Percentiles rank a stretch among this genome's conserved stretches.
phyloP scores from a whole-genome alignment of 1,140 invertebrate species.

The Portunus trituberculatus region DNA sequence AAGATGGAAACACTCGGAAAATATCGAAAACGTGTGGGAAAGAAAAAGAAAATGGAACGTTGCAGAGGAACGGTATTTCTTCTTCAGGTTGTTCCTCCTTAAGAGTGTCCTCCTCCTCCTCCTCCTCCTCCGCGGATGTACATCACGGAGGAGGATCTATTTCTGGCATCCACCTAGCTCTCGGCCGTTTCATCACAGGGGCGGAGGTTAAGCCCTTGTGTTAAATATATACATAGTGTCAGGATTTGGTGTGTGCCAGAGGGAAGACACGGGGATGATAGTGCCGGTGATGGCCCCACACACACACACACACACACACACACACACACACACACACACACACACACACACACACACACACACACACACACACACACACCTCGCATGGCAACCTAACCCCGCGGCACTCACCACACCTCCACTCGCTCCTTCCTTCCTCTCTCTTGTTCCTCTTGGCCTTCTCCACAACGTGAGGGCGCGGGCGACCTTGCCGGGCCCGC shows the following conservation, averaged over 20 bases:
- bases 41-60: too few species aligned
- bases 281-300: neutral
- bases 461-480: neutral
- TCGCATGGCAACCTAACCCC: neutral
- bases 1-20: too few species aligned
- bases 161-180: neutral
- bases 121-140: conserved; percentile 1
- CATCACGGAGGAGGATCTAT: neutral
- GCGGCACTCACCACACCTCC: neutral
- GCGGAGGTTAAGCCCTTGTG: neutral
- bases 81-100: neutral
- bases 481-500: conserved; percentile 30
- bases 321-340: neutral
- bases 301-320: conserved; percentile 10
- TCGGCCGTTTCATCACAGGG: neutral
- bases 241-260: neutral
- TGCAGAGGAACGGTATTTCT: neutral
- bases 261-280: neutral
- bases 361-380: conserved; percentile 2
- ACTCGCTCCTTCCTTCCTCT: neutral
- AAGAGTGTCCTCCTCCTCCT: neutral
- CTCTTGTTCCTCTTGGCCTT: neutral
- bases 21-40: neutral
- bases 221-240: neutral
- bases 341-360: neutral